Base-by-base conservation (phyloP, 2,797 vertebrate genomes). In the Ptychadena robeensis region DNA sequence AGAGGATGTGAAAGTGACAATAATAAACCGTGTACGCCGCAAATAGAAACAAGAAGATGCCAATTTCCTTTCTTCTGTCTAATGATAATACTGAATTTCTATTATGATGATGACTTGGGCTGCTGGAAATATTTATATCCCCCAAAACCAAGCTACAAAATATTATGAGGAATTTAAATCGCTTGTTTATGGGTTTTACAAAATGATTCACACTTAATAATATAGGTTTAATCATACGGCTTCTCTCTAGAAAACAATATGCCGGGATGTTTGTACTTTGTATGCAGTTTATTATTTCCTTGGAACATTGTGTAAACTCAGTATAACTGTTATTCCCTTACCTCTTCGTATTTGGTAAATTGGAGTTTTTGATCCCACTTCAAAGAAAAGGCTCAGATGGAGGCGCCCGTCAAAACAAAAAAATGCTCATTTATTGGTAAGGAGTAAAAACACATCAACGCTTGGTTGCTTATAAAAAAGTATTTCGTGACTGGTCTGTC, bases 21-120 rank as follows among this genome's bases (percentile, higher is more conserved):
- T 74, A 74, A 37, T 74, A 59, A 74, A 35, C 57, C 30, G 22
- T 73, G 48, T 73, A 57, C 10, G 30, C 48, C 15, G 71, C 18
- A 53, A 57, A 73, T 34, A 53, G 15, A 53, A 70, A 32, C 18
- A 48, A 73, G 70, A 18, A 73, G 37, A 32, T 31, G 70, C 44
- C 70, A 53, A n/a, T 72, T 70, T 8, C 12, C 18, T 15, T 6
- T 25, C 9, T 59, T 59, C 6, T 59, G 9, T 28, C 15, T 40
- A 2, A 7, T 61, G 7, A 61, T 27, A 25, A 12, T 61, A 28
- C 25, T 27, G 11, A 61, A 61, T 25, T 22, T 61, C n/a, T 61
- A 12, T 61, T 28, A 61, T 28, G 53, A 25, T 7, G 53, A 59
- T 59, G 22, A 25, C 22, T 59, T 59, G 5, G 2, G 6, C 25